phyloP scores from a whole-genome alignment of 2,888 invertebrate species.

The Meloe dianella region DNA sequence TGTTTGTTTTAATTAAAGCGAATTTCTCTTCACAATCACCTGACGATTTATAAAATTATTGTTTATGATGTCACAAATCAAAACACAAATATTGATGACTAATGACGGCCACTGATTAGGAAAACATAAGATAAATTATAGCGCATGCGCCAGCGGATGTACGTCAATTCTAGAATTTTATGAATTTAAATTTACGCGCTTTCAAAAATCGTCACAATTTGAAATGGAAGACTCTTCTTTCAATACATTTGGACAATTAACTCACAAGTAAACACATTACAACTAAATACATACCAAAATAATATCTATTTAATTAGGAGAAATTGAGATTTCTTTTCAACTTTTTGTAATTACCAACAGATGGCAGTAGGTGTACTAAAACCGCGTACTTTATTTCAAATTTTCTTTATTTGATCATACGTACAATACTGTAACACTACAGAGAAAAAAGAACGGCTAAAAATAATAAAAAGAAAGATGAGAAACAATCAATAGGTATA shows the following conservation, averaged over 20 bases:
- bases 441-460: not conserved
- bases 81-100: slow-evolving; percentile 50
- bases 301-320: too few species aligned
- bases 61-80: slow-evolving; percentile 30
- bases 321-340: not conserved
- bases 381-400: not conserved
- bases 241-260: too few species aligned
- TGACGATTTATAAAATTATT: not conserved
- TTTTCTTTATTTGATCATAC: slow-evolving; percentile 17
- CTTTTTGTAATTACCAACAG: not conserved
- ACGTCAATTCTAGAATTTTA: slow-evolving; percentile 27
- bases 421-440: slow-evolving; percentile 26
- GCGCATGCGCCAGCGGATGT: slow-evolving; percentile 17
- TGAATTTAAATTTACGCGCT: not conserved
- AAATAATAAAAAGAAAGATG: slow-evolving; percentile 18
- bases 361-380: not conserved
- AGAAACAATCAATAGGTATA: slow-evolving; percentile 39
- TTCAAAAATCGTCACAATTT: not conserved
- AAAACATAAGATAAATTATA: slow-evolving; percentile 3
- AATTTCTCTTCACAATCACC: not conserved
- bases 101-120: slow-evolving; percentile 30
- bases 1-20: slow-evolving; percentile 3
- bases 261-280: too few species aligned
- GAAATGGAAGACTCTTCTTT: too few species aligned
- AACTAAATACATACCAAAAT: too few species aligned